These are phyloP conservation scores for Drosophila truncata DNA, from an alignment of 1,140 invertebrate genomes.

Conservation along the genomic window DNA sequence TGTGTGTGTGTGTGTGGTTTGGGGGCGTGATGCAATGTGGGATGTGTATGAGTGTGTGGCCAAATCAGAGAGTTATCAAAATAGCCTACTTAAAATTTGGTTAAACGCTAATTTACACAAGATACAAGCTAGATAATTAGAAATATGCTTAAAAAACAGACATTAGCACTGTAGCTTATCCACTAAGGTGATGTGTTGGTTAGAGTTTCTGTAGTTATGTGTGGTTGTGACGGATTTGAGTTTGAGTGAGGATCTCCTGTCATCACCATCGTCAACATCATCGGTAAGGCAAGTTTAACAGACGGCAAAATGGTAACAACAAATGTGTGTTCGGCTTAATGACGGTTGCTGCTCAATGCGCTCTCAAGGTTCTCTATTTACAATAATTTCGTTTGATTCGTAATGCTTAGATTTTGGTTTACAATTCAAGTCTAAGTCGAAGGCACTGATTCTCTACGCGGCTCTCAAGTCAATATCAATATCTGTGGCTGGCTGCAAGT, in stretches of 20 bases:
- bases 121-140: conserved; percentile 73
- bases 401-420: conserved; percentile 56
- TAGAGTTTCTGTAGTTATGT: conserved; percentile 32
- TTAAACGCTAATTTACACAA: conserved; percentile 82
- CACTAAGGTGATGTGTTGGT: conserved; percentile 49
- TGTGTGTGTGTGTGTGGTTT: conserved; percentile 25
- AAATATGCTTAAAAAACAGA: conserved; percentile 70
- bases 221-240: conserved; percentile 67
- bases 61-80: conserved; percentile 64
- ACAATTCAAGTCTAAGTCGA: conserved; percentile 75
- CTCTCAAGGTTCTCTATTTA: conserved; percentile 25
- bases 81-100: conserved; percentile 80
- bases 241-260: conserved; percentile 44
- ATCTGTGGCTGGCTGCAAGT: conserved; percentile 29
- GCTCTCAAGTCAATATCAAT: conserved; percentile 45
- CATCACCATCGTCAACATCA: conserved; percentile 39
- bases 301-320: conserved; percentile 65
- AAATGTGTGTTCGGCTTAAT: conserved; percentile 30
- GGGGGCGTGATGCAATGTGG: conserved; percentile 38
- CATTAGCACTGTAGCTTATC: conserved; percentile 69
- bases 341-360: conserved; percentile 62
- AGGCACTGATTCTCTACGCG: conserved; percentile 73
- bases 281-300: conserved; percentile 72
- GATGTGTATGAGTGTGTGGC: conserved; percentile 27
- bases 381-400: conserved; percentile 41